Conservation (phyloP, 2,113 vertebrate genomes). For the Macaca fascicularis region DNA sequence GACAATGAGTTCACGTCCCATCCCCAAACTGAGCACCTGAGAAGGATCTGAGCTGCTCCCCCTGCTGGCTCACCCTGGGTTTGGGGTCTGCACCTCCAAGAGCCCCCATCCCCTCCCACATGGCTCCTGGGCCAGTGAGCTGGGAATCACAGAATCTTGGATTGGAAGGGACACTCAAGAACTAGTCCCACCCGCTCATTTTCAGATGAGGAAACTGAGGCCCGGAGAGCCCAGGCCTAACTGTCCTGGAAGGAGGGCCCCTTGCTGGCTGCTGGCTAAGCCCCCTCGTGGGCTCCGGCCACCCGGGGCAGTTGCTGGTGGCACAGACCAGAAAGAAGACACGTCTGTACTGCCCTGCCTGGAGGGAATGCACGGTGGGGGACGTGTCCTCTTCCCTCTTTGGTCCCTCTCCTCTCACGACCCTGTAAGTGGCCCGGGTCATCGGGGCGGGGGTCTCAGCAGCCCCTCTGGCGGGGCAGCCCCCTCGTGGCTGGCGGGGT, state of each 20-base stretch:
- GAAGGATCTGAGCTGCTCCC: not conserved
- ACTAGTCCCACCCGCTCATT: not conserved
- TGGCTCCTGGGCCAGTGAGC: not conserved
- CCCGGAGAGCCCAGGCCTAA: too few relatives aligned
- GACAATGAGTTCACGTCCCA: accelerated
- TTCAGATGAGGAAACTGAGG: not conserved
- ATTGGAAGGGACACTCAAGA: not conserved
- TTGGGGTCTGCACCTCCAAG: too few relatives aligned
- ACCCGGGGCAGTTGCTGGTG: accelerated
- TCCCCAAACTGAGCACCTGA: not conserved
- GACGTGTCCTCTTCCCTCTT: not conserved
- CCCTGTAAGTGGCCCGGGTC: accelerated
- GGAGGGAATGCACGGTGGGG: too few relatives aligned
- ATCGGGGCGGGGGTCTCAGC: accelerated
- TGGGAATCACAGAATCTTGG: not conserved
- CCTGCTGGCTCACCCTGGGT: not conserved
- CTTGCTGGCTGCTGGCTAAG: not conserved
- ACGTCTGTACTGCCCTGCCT: not conserved
- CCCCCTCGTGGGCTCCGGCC: not conserved
- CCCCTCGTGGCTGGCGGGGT: not conserved
- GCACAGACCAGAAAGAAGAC: not conserved
- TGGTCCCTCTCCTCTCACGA: accelerated
- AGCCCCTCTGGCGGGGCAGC: not conserved
- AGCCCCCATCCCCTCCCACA: not conserved
- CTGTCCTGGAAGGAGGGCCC: not conserved